Evolutionary conservation across 2,113 vertebrate species (phyloP), one percentile per base, ranked within the genome.

Genomic region (Podiceps cristatus): DNA sequence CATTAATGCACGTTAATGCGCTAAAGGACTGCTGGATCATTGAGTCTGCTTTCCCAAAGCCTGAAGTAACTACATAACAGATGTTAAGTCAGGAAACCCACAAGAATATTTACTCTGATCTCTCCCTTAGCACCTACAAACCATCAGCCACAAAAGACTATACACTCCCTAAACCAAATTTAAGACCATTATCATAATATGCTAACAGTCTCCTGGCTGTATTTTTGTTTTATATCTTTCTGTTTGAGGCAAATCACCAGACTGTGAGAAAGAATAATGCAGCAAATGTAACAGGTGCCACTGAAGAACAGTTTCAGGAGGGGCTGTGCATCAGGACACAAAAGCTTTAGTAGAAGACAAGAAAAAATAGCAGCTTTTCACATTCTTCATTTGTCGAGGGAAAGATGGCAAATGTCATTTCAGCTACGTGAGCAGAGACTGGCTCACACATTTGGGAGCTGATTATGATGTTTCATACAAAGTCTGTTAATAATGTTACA

Each of bases 71-170:
- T 60, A 64, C 11, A 5, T 47, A 84, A 84, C 86, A 96, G 86
- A 86, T 91, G 87, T 74, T 90, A 88, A 86, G 22, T 75, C 75
- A 90, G 72, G 33, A 92, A 60, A 62, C 44, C 27, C 74, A 49
- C 33, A 84, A 89, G 88, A 86, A 78, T 81, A 89, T 93, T 92
- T 86, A 72, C 29, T 75, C 63, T 75, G 60, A 90, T 94, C 47
- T 93, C 50, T 88, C 90, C 88, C 94, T 80, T 60, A 94, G 76
- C 47, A 89, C 52, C 69, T 80, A 93, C 80, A 89, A 97, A 94
- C 64, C 80, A 84, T 71, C 64, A 84, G 33, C 42, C 89, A 91
- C 84, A 85, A 68, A 96, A 89, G 37, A 78, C 73, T 91, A 67
- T 28, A 50, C 18, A 45, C 35, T 91, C 44, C 64, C 76, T 91